Base-by-base conservation (phyloP, 2,797 vertebrate genomes). In the Salmo trutta region DNA sequence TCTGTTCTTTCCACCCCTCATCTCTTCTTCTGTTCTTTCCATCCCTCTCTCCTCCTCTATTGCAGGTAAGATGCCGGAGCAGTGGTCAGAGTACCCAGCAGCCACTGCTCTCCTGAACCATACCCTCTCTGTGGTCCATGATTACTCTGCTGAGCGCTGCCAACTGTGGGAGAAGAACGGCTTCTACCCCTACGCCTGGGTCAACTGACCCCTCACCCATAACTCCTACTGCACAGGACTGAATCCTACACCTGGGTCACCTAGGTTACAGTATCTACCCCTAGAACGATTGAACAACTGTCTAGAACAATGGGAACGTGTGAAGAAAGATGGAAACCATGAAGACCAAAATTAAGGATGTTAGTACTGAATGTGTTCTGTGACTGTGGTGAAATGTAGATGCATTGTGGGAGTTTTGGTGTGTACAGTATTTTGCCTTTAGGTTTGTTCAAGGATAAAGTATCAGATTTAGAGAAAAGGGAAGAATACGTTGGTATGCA, bases 41-140 rank as follows among this genome's bases (percentile, higher is more conserved):
- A 5, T 33, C 24, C 21, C 15, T 33, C 12, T 68, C 17, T 21
- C 62, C 31, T 12, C 41, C 16, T 75, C 3, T 77, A 41, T 75
- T 77, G 0, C 88, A 95, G 94, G 94, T 71, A 88, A 86, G 47
- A 94, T 95, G 94, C 86, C 66, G 1, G 29, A 71, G 0, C 75
- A 82, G 5, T 95, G 94, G 94, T 84, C 85, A 0, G 53, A 85
- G 68, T 95, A 92, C 84, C 94, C 94, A 29, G 64, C 81, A 79
- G 79, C 73, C 76, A 93, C 84, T 1, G 94, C 92, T 21, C 79
- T 95, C 66, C 82, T 95, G 82, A 88, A 91, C 3, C 14, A 79
- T 21, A 70, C 3, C 0, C 76, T 94, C 74, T 27, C 52, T 0
- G 7, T 75, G 16, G 70, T 4, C 8, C 72, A 66, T 1, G 75